Conservation (phyloP, 1,140 invertebrate genomes). For the Megalonaias nervosa region DNA sequence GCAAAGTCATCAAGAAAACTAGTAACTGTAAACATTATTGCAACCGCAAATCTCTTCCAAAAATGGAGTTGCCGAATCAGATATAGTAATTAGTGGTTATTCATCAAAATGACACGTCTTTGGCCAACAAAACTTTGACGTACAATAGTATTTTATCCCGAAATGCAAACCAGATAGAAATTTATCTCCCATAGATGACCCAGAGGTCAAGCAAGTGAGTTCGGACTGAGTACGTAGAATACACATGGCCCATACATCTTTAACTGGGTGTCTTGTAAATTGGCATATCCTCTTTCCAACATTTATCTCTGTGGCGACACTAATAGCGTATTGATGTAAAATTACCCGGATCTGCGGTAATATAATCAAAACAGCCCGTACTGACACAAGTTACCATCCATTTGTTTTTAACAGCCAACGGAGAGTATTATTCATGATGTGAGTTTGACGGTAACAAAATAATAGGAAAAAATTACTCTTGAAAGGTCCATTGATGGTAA, state of each 20-base stretch:
- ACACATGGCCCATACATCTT: slow-evolving; percentile 22
- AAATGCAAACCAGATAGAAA: not conserved
- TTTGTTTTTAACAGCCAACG: slow-evolving; percentile 5
- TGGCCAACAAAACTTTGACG: not conserved
- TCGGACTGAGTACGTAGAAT: not conserved
- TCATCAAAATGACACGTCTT: not conserved
- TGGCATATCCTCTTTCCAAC: slow-evolving; percentile 27
- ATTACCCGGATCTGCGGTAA: slow-evolving; percentile 14
- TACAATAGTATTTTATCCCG: not conserved
- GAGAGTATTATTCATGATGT: not conserved
- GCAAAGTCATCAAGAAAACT: no score
- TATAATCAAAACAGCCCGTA: not conserved
- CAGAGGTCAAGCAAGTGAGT: no score
- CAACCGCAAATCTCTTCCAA: no score
- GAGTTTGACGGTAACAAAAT: not conserved
- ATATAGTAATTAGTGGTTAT: not conserved
- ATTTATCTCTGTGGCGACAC: slow-evolving; percentile 13
- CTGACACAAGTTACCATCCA: slow-evolving; percentile 21
- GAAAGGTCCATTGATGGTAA: no score
- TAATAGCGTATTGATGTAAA: slow-evolving; percentile 27
- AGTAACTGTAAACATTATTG: no score
- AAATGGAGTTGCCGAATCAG: not conserved
- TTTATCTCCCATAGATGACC: not conserved
- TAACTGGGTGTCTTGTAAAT: slow-evolving; percentile 10
- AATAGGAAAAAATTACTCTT: not conserved